Percentiles rank a stretch among this genome's conserved stretches.
Evolutionary conservation across 2,888 invertebrate species (phyloP).

Genomic region (Isotomurus palustris): DNA sequence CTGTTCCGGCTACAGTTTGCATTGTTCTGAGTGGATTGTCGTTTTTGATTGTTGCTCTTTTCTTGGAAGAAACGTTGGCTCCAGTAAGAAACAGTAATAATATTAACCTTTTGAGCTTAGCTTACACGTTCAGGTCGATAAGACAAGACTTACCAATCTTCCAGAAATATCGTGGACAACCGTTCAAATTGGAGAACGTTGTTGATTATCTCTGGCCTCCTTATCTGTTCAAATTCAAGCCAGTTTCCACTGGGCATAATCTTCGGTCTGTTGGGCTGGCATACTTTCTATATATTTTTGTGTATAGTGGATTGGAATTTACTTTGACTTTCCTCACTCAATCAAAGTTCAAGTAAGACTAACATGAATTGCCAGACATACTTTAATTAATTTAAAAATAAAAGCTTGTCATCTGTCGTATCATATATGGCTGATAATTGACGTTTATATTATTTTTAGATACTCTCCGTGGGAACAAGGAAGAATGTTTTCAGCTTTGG

Average conservation of each 20-base stretch:
- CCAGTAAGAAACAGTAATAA: constrained; percentile 8
- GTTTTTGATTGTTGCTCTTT: constrained; percentile 24
- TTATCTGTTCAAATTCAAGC: constrained; percentile 36
- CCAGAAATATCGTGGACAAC: constrained; percentile 25
- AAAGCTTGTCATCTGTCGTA: neutral
- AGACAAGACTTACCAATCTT: too few relatives aligned
- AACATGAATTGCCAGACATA: neutral
- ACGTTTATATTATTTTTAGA: constrained; percentile 49
- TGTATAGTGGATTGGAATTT: constrained; percentile 95
- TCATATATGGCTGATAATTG: constrained; percentile 1
- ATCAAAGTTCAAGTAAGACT: constrained; percentile 58
- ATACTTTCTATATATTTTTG: constrained; percentile 86
- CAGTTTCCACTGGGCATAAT: constrained; percentile 59
- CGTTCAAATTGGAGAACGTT: constrained; percentile 11
- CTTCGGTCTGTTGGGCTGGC: constrained; percentile 66
- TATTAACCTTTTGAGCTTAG: neutral
- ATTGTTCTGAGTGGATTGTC: constrained; percentile 26
- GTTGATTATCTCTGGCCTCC: constrained; percentile 31
- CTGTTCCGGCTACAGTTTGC: constrained; percentile 37
- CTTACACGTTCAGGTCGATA: too few relatives aligned
- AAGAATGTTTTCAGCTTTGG: constrained; percentile 93
- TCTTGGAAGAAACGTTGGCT: constrained; percentile 35
- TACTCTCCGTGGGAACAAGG: constrained; percentile 96
- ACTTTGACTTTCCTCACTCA: constrained; percentile 95
- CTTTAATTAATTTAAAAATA: neutral